phyloP scores from a whole-genome alignment of 1,140 invertebrate genomes.

The Penaeus japonicus region DNA sequence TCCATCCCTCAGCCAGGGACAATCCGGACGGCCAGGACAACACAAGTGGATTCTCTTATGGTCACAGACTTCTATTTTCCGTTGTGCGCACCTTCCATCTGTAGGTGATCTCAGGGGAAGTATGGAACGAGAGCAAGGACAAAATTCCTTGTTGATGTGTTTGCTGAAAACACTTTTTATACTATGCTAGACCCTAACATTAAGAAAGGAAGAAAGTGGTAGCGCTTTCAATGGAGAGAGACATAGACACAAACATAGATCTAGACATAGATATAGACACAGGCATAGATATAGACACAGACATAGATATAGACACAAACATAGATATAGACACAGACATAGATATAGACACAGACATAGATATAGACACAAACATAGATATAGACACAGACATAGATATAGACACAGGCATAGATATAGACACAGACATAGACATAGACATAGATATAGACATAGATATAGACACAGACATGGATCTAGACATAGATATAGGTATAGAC shows the following conservation, averaged over 20 bases:
- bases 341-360: background rate
- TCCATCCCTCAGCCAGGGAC: too few relatives aligned
- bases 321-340: background rate
- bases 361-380: background rate
- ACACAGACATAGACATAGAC: background rate
- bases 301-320: conserved; percentile 8
- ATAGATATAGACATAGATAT: background rate
- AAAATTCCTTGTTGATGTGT: background rate
- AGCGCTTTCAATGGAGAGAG: background rate
- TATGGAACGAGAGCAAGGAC: too few relatives aligned
- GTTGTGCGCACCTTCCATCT: too few relatives aligned
- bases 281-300: conserved; percentile 7
- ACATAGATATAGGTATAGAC: background rate
- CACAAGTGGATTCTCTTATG: too few relatives aligned
- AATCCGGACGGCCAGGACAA: too few relatives aligned
- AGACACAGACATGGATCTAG: background rate
- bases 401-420: background rate
- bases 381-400: background rate
- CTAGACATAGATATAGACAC: background rate
- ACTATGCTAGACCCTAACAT: background rate
- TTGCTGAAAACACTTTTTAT: background rate
- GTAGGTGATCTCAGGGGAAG: too few relatives aligned
- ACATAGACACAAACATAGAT: conserved; percentile 18
- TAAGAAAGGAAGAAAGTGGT: background rate
- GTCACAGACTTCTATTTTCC: too few relatives aligned